Evolutionary conservation across 2,888 invertebrate genomes (phyloP).

Genomic region (Tenthredo scrophulariae): DNA sequence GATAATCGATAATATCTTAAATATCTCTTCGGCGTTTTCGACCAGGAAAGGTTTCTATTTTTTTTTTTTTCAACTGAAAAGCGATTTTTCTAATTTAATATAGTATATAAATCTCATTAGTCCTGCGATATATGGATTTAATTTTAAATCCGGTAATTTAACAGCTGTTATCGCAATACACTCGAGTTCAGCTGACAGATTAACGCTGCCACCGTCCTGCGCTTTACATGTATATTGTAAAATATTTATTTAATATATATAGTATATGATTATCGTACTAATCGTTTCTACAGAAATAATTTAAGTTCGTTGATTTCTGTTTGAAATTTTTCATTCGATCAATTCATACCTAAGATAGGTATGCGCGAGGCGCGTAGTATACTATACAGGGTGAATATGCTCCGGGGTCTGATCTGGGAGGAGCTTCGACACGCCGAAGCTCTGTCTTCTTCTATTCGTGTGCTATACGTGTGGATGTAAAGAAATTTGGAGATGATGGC

Average conservation of each 20-base stretch:
- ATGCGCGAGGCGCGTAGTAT: neutral
- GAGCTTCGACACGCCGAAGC: too few species aligned
- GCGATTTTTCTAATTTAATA: too few species aligned
- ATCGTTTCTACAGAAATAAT: neutral
- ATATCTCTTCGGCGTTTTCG: too few species aligned
- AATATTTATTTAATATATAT: neutral
- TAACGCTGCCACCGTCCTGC: conserved; percentile 2
- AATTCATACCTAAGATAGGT: neutral
- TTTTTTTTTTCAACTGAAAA: too few species aligned
- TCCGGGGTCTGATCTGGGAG: too few species aligned
- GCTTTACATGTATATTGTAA: neutral
- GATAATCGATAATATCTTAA: too few species aligned
- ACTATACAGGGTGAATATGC: too few species aligned
- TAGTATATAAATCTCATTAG: too few species aligned
- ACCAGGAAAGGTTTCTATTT: too few species aligned
- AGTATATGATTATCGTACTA: neutral
- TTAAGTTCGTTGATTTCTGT: neutral
- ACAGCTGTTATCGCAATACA: conserved; percentile 6
- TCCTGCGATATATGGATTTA: neutral
- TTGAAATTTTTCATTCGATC: neutral
- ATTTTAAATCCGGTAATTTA: neutral
- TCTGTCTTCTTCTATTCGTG: too few species aligned
- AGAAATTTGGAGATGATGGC: too few species aligned
- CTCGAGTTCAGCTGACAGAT: neutral
- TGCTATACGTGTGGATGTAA: too few species aligned